These are phyloP conservation scores for Thymelicus lineola DNA, from an alignment of 2,888 invertebrate species.

Conservation along the genomic window DNA sequence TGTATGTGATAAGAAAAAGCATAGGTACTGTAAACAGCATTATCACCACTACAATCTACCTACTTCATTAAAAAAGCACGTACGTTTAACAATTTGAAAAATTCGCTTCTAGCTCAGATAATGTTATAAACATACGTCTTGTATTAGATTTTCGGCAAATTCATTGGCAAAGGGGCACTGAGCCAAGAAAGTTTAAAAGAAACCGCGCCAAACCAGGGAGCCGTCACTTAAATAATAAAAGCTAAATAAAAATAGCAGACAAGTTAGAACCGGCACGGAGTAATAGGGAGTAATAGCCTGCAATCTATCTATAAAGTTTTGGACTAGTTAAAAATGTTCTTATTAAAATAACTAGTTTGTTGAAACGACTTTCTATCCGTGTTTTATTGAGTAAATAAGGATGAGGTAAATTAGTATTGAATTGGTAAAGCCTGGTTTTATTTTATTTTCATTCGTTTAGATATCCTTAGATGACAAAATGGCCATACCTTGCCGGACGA, in stretches of 20 bases:
- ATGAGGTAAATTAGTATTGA: too few species aligned
- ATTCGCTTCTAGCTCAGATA: neutral
- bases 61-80: neutral
- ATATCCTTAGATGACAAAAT: too few species aligned
- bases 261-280: conserved; percentile 30
- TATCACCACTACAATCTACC: too few species aligned
- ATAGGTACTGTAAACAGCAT: too few species aligned
- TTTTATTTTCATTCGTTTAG: too few species aligned
- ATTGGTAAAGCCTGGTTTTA: too few species aligned
- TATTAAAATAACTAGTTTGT: neutral
- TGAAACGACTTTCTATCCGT: too few species aligned
- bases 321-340: conserved; percentile 13
- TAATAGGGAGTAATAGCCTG: conserved; percentile 24
- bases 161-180: conserved; percentile 25
- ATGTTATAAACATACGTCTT: conserved; percentile 27
- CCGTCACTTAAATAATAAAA: conserved; percentile 37
- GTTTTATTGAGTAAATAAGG: too few species aligned
- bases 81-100: neutral
- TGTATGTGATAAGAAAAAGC: too few species aligned
- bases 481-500: too few species aligned
- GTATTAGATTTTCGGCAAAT: conserved; percentile 36
- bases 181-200: conserved; percentile 37
- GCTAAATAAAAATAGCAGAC: conserved; percentile 34
- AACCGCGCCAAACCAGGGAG: conserved; percentile 31
- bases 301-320: conserved; percentile 10